Evolutionary conservation across 2,113 vertebrate species (phyloP).

Genomic region (Rhinoderma darwinii): DNA sequence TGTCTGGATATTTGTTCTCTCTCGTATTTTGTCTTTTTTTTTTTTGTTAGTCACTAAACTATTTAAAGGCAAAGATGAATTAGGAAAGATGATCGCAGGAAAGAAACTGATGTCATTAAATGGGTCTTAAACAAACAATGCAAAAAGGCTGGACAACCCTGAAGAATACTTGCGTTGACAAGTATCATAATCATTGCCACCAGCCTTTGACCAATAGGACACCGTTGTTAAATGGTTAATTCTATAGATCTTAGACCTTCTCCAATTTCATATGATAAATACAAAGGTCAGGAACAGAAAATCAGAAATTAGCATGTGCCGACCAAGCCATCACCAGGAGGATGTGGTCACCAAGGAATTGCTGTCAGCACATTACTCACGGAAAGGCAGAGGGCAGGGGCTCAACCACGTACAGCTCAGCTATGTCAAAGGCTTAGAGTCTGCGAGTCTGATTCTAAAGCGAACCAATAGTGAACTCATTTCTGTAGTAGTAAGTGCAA

Average conservation of each 20-base stretch:
- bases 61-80: neutral
- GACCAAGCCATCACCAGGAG: constrained; percentile 29
- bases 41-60: neutral
- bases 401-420: neutral
- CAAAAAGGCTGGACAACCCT: neutral
- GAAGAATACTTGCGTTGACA: neutral
- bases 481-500: neutral
- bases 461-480: neutral
- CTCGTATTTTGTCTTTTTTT: neutral
- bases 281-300: neutral
- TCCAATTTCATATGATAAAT: constrained; percentile 14
- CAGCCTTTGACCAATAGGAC: neutral
- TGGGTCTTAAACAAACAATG: neutral
- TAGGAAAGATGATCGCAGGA: neutral
- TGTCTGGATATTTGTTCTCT: constrained; percentile 19
- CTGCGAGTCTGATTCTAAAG: neutral
- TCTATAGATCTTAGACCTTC: neutral
- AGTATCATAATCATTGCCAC: neutral
- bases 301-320: constrained; percentile 35
- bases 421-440: constrained; percentile 21
- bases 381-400: constrained; percentile 20
- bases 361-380: constrained; percentile 56
- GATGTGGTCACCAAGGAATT: constrained; percentile 56
- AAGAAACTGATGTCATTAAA: neutral
- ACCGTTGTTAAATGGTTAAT: constrained; percentile 21